A percentile compares a stretch with the other conserved stretches of the same genome.
These are phyloP conservation scores for Mesoclemmys tuberculata DNA, from an alignment of 2,113 vertebrate genomes.

Conservation along the genomic window DNA sequence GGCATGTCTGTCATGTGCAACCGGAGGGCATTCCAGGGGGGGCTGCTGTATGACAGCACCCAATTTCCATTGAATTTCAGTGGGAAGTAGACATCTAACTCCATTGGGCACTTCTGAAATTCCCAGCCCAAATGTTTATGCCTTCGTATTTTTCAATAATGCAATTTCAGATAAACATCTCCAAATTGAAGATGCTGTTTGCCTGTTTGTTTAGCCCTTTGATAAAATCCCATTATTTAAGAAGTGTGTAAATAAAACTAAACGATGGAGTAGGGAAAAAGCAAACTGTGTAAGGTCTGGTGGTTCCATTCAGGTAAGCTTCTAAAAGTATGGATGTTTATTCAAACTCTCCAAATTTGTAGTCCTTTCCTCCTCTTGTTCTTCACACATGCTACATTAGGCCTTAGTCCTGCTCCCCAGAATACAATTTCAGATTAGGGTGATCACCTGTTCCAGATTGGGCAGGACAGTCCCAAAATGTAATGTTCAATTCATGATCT, in stretches of 20 bases:
- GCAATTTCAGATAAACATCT: no score
- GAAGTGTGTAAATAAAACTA: slow-evolving; percentile 22
- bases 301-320: not conserved
- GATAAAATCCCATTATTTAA: slow-evolving; percentile 6
- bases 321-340: not conserved
- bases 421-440: no score
- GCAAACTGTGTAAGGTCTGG: not conserved
- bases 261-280: slow-evolving; percentile 19
- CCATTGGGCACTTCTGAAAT: not conserved
- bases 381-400: not conserved
- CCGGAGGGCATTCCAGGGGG: no score
- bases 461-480: no score
- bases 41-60: no score
- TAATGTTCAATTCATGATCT: no score
- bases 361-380: not conserved
- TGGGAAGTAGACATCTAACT: not conserved
- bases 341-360: not conserved
- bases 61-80: not conserved
- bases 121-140: not conserved
- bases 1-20: no score
- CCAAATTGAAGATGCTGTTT: no score
- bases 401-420: no score
- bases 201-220: not conserved
- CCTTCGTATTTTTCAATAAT: not conserved
- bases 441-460: no score